Evolutionary conservation across 2,113 vertebrate species (phyloP).

Genomic region (Peromyscus maniculatus): DNA sequence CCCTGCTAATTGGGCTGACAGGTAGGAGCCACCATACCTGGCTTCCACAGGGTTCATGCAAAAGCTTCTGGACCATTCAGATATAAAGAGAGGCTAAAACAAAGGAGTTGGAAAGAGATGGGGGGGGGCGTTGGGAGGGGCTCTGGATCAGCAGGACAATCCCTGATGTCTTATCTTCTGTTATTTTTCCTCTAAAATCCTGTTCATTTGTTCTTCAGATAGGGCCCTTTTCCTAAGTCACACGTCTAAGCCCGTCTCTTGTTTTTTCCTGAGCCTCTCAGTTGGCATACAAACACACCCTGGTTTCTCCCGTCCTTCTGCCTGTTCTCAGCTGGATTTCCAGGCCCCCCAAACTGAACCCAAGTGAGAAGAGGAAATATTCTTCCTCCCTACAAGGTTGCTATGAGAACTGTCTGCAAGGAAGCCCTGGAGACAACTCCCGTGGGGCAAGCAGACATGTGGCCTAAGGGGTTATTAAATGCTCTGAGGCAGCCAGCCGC

Average conservation of each 20-base stretch:
- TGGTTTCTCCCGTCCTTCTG: neutral
- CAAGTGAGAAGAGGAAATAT: neutral
- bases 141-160: no score
- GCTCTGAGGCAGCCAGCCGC: neutral
- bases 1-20: neutral
- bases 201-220: neutral
- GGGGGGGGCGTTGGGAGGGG: no score
- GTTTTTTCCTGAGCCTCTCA: rapidly evolving
- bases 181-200: neutral
- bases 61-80: neutral
- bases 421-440: neutral
- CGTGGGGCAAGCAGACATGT: neutral
- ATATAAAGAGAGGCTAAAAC: neutral
- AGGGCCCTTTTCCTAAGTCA: neutral
- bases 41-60: neutral
- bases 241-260: neutral
- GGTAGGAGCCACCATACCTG: neutral
- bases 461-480: neutral
- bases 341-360: neutral
- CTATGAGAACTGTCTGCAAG: neutral
- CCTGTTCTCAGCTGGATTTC: neutral
- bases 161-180: no score
- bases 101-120: neutral
- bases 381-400: neutral
- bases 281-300: rapidly evolving